Base-by-base conservation (phyloP, 2,888 invertebrate species). In the Eilema sororculum region DNA sequence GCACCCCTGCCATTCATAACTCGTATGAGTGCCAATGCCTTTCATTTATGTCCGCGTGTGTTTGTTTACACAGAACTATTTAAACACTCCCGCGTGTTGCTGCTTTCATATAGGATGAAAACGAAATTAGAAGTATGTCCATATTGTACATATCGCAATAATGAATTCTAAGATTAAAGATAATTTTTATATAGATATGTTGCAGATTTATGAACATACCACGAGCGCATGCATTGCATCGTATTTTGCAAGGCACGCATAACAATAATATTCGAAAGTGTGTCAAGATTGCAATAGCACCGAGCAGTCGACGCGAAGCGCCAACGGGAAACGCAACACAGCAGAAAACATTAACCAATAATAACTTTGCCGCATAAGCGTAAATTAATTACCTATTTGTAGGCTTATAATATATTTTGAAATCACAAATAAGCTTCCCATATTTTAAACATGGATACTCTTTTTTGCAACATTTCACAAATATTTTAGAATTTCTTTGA, bases 201-300 rank as follows among this genome's bases (percentile, higher is more conserved):
- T 84, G 80, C 74, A 72, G 79, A 81, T 82, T 80, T 79, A 81
- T 78, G 78, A 79, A 74, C 77, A 79, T 77, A 76, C 74, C 85
- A 79, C 81, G 22, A 83, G 82, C 83, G 87, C 85, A 85, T 85
- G 83, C 86, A 86, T 92, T 90, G 90, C 91, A 89, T 89, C 81
- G 91, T 86, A 88, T 93, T 92, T 93, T 91, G 93, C 92, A 93
- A 93, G 91, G 84, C 86, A 90, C 90, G 91, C 93, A 92, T 92
- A 93, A 92, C 91, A 92, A 91, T 92, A 90, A 87, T 89, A 90
- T 93, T 93, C 87, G 94, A 95, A 95, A 95, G 94, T 94, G 90
- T 94, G 95, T 94, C 95, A 95, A 93, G 93, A 93, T 89, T 93
- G 93, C 93, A 91, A 90, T 91, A 90, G 90, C 87, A 89, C 85